Evolutionary conservation across 2,797 vertebrate genomes (phyloP), one percentile per base, ranked within the genome.

Genomic region (Coccyzus lansbergi): DNA sequence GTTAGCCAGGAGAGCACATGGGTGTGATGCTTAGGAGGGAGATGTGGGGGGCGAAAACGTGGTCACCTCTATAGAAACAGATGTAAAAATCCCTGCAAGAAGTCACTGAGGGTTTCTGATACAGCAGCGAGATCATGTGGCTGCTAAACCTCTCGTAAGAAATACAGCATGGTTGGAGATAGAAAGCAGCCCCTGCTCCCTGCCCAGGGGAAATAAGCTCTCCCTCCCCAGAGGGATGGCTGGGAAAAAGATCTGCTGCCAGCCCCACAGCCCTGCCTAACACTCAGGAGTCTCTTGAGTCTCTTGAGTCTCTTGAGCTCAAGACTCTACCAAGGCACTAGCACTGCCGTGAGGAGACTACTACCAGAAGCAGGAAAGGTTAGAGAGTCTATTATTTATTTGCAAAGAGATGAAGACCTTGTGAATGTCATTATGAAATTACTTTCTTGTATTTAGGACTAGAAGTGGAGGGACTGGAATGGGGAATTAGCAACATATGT

Each of bases 291-390:
- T 40, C 6, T 24, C 38, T 16, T 0, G 0, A 31, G 6, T n/a
- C n/a, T n/a, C n/a, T 55, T 56, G 31, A 4, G 7, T 40, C 6
- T 24, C 38, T 16, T 0, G 0, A 31, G 6, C 1, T 1, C 29
- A 38, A 49, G 11, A 12, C 7, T 56, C 33, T 31, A 31, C 18
- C 40, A 64, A 28, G 68, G 14, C 38, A 71, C 36, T 0, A 1
- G 28, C 63, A 42, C 44, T 72, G 52, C 38, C n/a, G 5, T 5
- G 18, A 77, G 24, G 6, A 68, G 38, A 20, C 46, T 49, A 9
- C 28, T 42, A 19, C 12, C 46, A 82, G 14, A 38, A 69, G 4
- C 9, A 40, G 13, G 22, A 81, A 65, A 77, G 15, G 15, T 29
- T 83, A 6, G 7, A 40, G 8, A 29, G 55, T 10, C 48, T 71